Evolutionary conservation across 1,140 invertebrate species (phyloP), one percentile per base, ranked within the genome.

Genomic region (Bilobella aurantiaca): DNA sequence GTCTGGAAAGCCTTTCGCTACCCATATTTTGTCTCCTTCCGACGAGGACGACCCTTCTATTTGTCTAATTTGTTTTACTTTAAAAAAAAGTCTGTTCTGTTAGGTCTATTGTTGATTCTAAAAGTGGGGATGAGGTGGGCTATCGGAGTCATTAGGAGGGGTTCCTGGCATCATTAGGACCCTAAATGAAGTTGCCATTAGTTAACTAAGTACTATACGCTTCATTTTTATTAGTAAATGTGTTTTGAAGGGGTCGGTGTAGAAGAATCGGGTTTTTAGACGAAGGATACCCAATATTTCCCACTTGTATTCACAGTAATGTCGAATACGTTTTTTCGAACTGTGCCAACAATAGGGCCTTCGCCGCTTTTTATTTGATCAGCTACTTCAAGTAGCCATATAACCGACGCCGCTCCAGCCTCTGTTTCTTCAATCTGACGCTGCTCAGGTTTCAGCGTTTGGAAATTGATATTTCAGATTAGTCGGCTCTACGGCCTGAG

Each of bases 281-380:
- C n/a, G n/a, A n/a, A n/a, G n/a, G n/a, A n/a, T n/a, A 37, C n/a
- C 46, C 31, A 23, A 30, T n/a, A 32, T 64, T 64, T 34, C 49
- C 49, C 62, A 64, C 25, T 58, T 56, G 62, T 23, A n/a, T n/a
- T n/a, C n/a, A n/a, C n/a, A n/a, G n/a, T n/a, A n/a, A n/a, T n/a
- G n/a, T n/a, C n/a, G n/a, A n/a, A n/a, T n/a, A n/a, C n/a, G n/a
- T n/a, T 42, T 14, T n/a, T 58, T 58, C 34, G n/a, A 25, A 5
- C 29, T 56, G 42, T 57, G n/a, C 30, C 62, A 16, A 37, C 53
- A 34, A n/a, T 23, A n/a, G n/a, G n/a, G n/a, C 31, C 60, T 62
- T 62, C 30, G 12, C 25, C 3, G 3, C 30, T 2, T 23, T 8
- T 42, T 32, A 12, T 37, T 42, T 42, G 18, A 12, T 42, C 34